These are phyloP conservation scores for Ypsolopha scabrella DNA, from an alignment of 2,888 invertebrate genomes.

Conservation along the genomic window DNA sequence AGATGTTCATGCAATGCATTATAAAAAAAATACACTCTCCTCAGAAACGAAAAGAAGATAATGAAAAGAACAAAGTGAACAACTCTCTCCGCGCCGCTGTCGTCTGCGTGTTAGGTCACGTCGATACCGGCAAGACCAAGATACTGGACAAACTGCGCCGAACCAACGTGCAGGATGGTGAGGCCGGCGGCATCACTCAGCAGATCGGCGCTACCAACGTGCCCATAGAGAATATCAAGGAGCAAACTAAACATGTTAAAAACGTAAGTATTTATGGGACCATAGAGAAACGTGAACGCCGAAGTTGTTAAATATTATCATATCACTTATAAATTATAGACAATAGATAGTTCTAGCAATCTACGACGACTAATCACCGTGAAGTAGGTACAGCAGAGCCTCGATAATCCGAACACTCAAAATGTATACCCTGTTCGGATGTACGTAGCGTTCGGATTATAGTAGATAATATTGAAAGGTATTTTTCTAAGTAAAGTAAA, in stretches of 20 bases:
- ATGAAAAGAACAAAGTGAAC: conserved; percentile 51
- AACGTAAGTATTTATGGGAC: conserved; percentile 71
- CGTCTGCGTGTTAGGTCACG: conserved; percentile 98
- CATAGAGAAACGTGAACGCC: background rate
- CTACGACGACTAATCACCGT: too few species aligned
- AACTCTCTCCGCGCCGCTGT: conserved; percentile 89
- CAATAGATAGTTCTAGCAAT: too few species aligned
- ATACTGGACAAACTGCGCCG: conserved; percentile 94
- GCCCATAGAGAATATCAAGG: conserved; percentile 94
- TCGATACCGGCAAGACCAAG: conserved; percentile 99
- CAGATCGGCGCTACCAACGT: conserved; percentile 99
- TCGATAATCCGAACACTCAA: too few species aligned
- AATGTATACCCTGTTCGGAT: too few species aligned
- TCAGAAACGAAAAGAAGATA: conserved; percentile 62
- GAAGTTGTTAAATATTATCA: background rate
- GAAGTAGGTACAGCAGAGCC: too few species aligned
- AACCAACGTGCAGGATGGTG: conserved; percentile 93
- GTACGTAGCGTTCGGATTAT: too few species aligned
- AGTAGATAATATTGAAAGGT: too few species aligned
- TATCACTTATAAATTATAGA: too few species aligned
- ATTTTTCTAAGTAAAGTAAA: too few species aligned
- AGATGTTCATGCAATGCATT: too few species aligned
- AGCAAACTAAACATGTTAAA: conserved; percentile 94
- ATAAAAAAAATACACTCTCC: too few species aligned
- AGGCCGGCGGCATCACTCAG: conserved; percentile 99